These are phyloP conservation scores for Cephalopholis sonnerati DNA, from an alignment of 2,113 vertebrate species.

Conservation along the genomic window DNA sequence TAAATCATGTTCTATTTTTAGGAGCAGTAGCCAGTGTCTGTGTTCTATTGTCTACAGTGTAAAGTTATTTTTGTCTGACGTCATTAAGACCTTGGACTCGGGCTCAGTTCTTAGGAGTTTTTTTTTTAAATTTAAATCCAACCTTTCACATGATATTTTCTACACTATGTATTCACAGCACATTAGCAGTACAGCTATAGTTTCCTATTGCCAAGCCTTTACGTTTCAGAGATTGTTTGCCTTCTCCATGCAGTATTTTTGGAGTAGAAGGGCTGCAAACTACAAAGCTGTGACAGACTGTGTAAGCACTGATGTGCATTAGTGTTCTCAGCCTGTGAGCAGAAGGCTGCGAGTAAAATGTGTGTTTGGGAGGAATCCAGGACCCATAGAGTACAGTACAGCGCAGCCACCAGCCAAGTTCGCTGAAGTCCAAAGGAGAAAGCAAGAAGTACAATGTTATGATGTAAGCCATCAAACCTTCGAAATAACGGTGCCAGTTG, in stretches of 20 bases:
- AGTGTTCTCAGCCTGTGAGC: conserved; percentile 65
- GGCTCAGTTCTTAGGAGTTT: background rate
- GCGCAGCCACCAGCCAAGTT: conserved; percentile 46
- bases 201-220: conserved; percentile 2
- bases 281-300: conserved; percentile 61
- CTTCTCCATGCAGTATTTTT: conserved; percentile 10
- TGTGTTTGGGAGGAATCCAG: conserved; percentile 65
- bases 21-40: background rate
- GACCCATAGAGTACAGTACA: conserved; percentile 36
- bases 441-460: conserved; percentile 68
- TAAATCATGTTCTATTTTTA: background rate
- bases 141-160: conserved; percentile 6
- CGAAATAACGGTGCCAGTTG: conserved; percentile 77
- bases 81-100: background rate
- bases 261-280: conserved; percentile 39
- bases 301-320: conserved; percentile 68
- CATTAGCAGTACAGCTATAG: background rate
- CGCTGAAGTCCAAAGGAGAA: conserved; percentile 49
- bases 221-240: conserved; percentile 35
- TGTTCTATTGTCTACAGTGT: background rate
- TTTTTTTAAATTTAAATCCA: background rate
- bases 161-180: conserved; percentile 13
- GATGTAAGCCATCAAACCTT: conserved; percentile 75
- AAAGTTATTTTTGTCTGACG: background rate
- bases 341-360: conserved; percentile 49